phyloP scores from a whole-genome alignment of 1,140 invertebrate species.

The Drosophila jambulina region DNA sequence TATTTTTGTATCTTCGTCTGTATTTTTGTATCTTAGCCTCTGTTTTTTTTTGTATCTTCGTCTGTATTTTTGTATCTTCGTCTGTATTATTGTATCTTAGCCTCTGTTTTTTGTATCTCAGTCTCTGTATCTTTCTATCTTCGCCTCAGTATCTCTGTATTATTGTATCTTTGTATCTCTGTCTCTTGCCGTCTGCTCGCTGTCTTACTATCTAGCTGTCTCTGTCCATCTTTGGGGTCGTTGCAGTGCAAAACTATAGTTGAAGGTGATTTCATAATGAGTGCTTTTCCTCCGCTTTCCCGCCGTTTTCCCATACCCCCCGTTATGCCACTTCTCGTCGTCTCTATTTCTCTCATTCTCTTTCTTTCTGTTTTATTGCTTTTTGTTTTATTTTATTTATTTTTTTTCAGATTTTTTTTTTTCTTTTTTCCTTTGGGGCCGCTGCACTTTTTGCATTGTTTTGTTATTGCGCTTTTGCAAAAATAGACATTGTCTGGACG shows the following conservation, averaged over 20 bases:
- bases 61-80: background rate
- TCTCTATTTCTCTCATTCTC: background rate
- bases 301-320: background rate
- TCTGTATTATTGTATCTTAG: background rate
- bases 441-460: constrained; percentile 44
- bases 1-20: too few relatives aligned
- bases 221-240: constrained; percentile 56
- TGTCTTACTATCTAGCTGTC: background rate
- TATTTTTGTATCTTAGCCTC: background rate
- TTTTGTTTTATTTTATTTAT: constrained; percentile 6
- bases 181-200: background rate
- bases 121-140: background rate
- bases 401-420: background rate
- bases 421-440: constrained; percentile 35
- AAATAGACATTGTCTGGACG: constrained; percentile 67
- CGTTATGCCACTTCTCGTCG: background rate
- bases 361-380: constrained; percentile 9
- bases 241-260: constrained; percentile 76
- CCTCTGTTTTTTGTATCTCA: background rate
- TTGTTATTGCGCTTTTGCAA: constrained; percentile 50
- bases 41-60: background rate
- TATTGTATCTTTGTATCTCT: background rate
- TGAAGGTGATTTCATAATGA: constrained; percentile 83
- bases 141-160: background rate
- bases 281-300: constrained; percentile 23